Conservation (phyloP, 2,888 invertebrate genomes). For the Pyrrhosoma nymphula region DNA sequence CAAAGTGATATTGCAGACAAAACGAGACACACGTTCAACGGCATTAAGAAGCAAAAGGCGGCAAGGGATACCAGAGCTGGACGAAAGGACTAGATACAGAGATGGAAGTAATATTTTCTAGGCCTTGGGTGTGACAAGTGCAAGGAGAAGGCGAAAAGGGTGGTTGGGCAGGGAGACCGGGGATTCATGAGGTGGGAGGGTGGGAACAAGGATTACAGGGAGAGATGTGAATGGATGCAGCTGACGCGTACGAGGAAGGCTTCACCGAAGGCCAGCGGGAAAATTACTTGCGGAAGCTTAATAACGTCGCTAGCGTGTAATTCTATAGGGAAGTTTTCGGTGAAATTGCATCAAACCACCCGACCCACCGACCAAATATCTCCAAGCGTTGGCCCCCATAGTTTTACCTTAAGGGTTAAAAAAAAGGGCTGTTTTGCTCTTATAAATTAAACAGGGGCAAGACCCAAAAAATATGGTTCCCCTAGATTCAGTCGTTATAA, state of each 20-base stretch:
- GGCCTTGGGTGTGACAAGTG: neutral
- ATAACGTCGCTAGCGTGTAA: neutral
- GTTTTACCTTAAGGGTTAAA: neutral
- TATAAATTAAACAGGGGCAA: too few species aligned
- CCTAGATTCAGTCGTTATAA: too few species aligned
- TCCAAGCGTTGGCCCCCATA: neutral
- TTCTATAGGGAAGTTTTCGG: neutral
- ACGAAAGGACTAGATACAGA: too few species aligned
- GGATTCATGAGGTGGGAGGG: neutral
- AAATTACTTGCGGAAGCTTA: neutral
- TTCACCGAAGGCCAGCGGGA: neutral
- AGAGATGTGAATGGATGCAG: slow-evolving; percentile 11
- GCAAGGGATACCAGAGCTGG: too few species aligned
- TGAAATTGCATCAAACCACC: neutral
- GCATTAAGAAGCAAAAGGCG: too few species aligned
- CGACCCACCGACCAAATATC: neutral
- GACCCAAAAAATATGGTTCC: too few species aligned
- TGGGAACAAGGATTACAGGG: neutral
- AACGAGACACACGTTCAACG: too few species aligned
- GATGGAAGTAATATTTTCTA: too few species aligned
- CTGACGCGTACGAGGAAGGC: neutral
- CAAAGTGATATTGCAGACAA: too few species aligned
- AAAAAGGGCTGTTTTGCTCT: too few species aligned
- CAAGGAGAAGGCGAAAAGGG: neutral
- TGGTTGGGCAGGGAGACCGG: neutral